Evolutionary conservation across 1,140 invertebrate species (phyloP).

Genomic region (Protaetia brevitarsis): DNA sequence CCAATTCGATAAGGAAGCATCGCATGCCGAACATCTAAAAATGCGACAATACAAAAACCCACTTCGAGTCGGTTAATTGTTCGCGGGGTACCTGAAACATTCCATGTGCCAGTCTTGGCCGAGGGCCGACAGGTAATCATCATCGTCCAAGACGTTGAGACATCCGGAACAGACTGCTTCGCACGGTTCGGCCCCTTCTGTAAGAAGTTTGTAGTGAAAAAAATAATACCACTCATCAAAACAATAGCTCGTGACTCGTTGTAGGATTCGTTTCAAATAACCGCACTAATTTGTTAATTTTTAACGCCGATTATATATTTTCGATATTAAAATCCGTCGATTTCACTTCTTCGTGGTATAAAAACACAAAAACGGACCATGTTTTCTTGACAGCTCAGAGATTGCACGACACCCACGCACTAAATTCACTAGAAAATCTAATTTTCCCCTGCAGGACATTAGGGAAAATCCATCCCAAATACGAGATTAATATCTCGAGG

Average conservation of each 20-base stretch:
- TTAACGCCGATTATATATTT: no score
- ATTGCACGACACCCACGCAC: neutral
- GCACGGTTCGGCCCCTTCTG: conserved; percentile 35
- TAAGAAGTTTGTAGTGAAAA: conserved; percentile 26
- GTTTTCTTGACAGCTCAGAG: neutral
- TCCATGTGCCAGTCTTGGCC: conserved; percentile 84
- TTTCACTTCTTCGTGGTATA: neutral
- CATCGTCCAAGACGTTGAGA: conserved; percentile 69
- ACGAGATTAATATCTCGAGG: no score
- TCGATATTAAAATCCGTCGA: neutral
- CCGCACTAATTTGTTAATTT: no score
- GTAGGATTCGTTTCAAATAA: no score
- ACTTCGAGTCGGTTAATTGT: neutral
- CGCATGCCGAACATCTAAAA: conserved; percentile 81
- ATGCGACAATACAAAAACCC: neutral
- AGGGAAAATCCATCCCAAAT: no score
- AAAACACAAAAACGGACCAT: neutral
- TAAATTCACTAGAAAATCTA: neutral
- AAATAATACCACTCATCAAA: neutral
- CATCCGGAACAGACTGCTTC: conserved; percentile 64
- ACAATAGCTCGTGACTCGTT: no score
- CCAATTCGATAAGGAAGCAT: conserved; percentile 79
- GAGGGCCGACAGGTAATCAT: conserved; percentile 74
- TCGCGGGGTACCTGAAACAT: conserved; percentile 83
- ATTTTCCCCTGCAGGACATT: no score